Base-by-base conservation (phyloP, 2,888 invertebrate genomes). In the Himalopsyche japonica region DNA sequence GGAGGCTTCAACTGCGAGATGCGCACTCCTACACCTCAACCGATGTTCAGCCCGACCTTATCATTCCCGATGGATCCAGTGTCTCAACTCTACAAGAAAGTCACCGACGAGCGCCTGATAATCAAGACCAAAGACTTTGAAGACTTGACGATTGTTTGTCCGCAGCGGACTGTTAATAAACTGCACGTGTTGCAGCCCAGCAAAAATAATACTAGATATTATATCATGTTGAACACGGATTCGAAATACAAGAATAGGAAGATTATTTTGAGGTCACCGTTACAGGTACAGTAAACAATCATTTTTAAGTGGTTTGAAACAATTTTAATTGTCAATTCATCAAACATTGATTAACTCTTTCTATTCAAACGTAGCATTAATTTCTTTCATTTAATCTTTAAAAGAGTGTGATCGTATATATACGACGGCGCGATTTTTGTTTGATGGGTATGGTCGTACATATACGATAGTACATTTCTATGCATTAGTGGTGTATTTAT, bases 181-280 rank as follows among this genome's bases (percentile, higher is more conserved):
- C 90, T 95, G 3, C 93, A 95, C 87, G 93, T 94, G 18, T 88
- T 96, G 20, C 94, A 94, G 81, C 94, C 95, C 0, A 92, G 92
- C 79, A 92, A 93, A 90, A 92, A 93, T 88, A 89, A 89, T 1
- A 93, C 94, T 20, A 93, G 95, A 70, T 96, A 96, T 90, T 94
- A 95, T 89, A 91, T 96, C 81, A 93, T 95, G 1, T 93, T 95
- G 34, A 94, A 95, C 87, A 93, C 95, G 7, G 92, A 92, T 43
- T 94, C 93, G 6, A 93, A 94, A 76, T 91, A 91, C 86, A 91
- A 93, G 87, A 91, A 92, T 82, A 93, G 93, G 88, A 92, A 91
- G 86, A 94, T 97, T 76, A 93, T 93, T 0, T 93, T 96, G 37
- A 91, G 95, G 85, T 96, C 97, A 1, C 97, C 97, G 0, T 89